Base-by-base conservation (phyloP, 2,888 invertebrate genomes). In the Orthosia incerta region DNA sequence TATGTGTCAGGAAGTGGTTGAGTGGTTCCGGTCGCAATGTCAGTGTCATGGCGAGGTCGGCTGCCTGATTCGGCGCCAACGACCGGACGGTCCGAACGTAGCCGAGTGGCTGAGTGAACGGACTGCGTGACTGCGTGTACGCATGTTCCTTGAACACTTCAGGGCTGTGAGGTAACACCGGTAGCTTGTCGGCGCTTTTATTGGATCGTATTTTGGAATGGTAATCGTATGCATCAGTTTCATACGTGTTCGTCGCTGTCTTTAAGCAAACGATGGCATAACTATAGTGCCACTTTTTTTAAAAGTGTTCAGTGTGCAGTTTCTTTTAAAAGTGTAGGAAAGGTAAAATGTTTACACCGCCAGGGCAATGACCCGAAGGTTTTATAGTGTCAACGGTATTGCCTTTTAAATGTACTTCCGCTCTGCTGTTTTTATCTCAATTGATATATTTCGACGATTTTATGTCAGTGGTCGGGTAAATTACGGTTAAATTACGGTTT, bases 1-100 rank as follows among this genome's bases (percentile, higher is more conserved):
- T 84, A 83, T 84, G 84, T 88, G 84, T 89, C 79, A 93, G 95
- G 95, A 95, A 95, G 93, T 92, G 74, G 75, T 83, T 74, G 82
- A 90, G 82, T 76, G 80, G 92, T 95, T 95, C 94, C 94, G 94
- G 93, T 85, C 83, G 88, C 94, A 95, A 95, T 94, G 95, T 94
- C 95, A 95, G 92, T 93, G 94, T 87, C 93, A 86, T 67, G 56
- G 69, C 92, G 92, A 95, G 95, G 95, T 87, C 91, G 88, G 73
- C 79, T 79, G 88, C 87, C 88, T 84, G 89, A 88, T 89, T 90
- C 86, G 89, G 86, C 87, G 82, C 83, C 89, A 88, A 89, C 89
- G 88, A 90, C 89, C 91, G 87, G 88, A 90, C 89, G 91, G 87
- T 73, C 85, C 59, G 68, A 65, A 57, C 57, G 62, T 31, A 20